Conservation (phyloP, 2,113 vertebrate genomes). For the Callipepla californica region DNA sequence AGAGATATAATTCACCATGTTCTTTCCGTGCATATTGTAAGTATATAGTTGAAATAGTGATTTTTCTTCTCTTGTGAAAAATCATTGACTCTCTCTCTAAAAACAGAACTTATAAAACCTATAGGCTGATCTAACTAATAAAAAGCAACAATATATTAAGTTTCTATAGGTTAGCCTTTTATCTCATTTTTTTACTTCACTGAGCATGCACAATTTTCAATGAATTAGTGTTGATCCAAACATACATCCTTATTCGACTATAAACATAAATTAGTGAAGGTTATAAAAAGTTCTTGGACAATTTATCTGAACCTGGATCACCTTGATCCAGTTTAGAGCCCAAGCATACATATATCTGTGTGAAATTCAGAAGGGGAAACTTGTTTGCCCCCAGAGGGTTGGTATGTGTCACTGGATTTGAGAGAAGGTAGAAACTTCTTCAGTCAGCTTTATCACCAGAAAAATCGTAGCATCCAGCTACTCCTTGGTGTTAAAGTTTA, state of each 20-base stretch:
- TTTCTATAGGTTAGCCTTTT: not conserved
- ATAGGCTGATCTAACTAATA: not conserved
- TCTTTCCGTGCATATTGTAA: not conserved
- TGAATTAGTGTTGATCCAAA: not conserved
- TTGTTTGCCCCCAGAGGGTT: not conserved
- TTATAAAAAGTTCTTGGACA: not conserved
- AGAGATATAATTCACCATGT: not conserved
- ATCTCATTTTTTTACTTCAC: not conserved
- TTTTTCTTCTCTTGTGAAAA: not conserved
- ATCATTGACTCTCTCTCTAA: not conserved
- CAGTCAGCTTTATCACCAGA: not conserved
- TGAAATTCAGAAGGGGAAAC: not conserved
- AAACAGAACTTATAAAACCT: not conserved
- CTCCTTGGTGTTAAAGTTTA: slow-evolving; percentile 5
- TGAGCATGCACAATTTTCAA: not conserved
- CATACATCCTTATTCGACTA: not conserved
- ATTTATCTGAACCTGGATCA: not conserved
- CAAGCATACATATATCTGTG: not conserved
- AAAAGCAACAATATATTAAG: not conserved
- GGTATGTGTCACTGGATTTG: not conserved
- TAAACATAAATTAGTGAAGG: not conserved
- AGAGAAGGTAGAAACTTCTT: not conserved
- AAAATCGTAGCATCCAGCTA: not conserved
- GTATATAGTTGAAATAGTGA: not conserved
- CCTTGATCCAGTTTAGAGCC: not conserved